Base-by-base conservation (phyloP, 2,888 invertebrate genomes). In the Lasioglossum lativentre region DNA sequence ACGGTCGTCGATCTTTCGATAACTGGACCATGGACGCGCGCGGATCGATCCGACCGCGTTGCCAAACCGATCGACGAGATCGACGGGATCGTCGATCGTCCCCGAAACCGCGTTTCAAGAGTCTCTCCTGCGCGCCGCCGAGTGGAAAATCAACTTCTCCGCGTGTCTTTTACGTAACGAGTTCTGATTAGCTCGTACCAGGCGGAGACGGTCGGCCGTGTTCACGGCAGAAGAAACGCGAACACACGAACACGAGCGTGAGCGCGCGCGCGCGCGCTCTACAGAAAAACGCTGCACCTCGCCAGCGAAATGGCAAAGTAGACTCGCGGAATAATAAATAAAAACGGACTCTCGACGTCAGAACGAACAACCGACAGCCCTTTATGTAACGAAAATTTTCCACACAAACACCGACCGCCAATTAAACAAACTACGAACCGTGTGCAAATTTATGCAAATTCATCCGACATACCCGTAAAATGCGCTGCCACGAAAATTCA, bases 141-240 rank as follows among this genome's bases (percentile, higher is more conserved):
- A 77, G 77, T 34, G 74, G 84, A 82, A 77, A 84, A 72, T 30
- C 72, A 56, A 52, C 75, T 70, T 78, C 81, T 66, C 75, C 66
- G 82, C 77, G 80, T 83, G 82, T 82, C 86, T 89, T 66, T 92
- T 93, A 91, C 92, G 92, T 92, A 93, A 93, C 91, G 87, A 92
- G 91, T 86, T 86, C 89, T 85, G 92, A 93, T 92, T 91, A 92
- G 90, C 86, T 88, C 88, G 92, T 92, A 92, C 91, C 93, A 91
- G 90, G 90, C 90, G 82, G 89, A 90, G 90, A 91, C 88, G 89
- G 88, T 38, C 68, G 68, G 68, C 38, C 38, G 38, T 68, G 38
- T 66, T 84, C 81, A 87, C 86, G 34, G 56, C 72, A 79, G 79
- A 85, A 82, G 75, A 77, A 82, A 80, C 81, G 68, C 38, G 68